phyloP scores from a whole-genome alignment of 30 jellyfish, hydroid and myxozoan genomes.

The Hydra vulgaris region DNA sequence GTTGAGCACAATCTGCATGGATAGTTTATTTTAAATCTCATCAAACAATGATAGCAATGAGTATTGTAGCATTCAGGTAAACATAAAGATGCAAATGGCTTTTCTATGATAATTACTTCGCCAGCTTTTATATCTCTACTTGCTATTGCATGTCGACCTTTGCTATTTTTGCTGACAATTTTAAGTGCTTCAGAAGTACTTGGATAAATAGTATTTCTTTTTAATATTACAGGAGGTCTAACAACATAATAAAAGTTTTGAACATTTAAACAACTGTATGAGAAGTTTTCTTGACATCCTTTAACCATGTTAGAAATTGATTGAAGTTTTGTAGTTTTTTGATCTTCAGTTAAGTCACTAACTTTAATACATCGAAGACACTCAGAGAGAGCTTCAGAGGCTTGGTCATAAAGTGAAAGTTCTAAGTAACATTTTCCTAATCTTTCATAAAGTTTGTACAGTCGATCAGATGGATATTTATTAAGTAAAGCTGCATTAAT shows the following conservation, averaged over 20 bases:
- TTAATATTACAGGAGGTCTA: slow-evolving; percentile 21
- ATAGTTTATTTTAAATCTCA: slow-evolving; percentile 34
- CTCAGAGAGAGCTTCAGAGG: slow-evolving; percentile 21
- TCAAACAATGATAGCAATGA: slow-evolving; percentile 63
- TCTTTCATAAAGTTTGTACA: slow-evolving; percentile 49
- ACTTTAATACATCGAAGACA: slow-evolving; percentile 27
- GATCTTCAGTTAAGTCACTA: slow-evolving; percentile 27
- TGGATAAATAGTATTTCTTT: slow-evolving; percentile 30
- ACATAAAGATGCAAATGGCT: slow-evolving; percentile 49
- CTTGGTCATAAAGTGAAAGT: slow-evolving; percentile 9
- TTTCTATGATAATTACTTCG: slow-evolving; percentile 60
- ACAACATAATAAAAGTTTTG: background rate
- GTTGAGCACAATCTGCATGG: slow-evolving; percentile 51
- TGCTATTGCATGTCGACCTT: slow-evolving; percentile 77
- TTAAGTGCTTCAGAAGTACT: slow-evolving; percentile 57
- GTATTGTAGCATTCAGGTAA: slow-evolving; percentile 38
- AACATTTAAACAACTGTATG: background rate
- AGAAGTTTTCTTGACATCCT: background rate
- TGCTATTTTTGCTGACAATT: slow-evolving; percentile 1
- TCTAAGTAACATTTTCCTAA: slow-evolving; percentile 34
- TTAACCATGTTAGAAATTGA: slow-evolving; percentile 8
- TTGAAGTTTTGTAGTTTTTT: slow-evolving; percentile 24
- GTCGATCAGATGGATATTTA: slow-evolving; percentile 45
- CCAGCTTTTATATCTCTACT: slow-evolving; percentile 65
- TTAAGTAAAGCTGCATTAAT: slow-evolving; percentile 35